Conservation (phyloP, 64 coral and sea anemone genomes). For the Pocillopora damicornis region DNA sequence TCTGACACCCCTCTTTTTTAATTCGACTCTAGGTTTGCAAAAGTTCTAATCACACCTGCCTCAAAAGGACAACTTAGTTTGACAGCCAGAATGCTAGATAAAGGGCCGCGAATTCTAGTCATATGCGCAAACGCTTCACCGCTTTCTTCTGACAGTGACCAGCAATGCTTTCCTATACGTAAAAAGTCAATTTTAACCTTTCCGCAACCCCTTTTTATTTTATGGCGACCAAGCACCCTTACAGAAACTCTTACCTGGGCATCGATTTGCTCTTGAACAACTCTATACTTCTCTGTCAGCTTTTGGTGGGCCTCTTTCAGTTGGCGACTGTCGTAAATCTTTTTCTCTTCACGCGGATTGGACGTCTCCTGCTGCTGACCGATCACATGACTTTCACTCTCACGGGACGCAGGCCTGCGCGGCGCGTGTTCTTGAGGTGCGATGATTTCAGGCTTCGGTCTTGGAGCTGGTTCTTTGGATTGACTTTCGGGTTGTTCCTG, state of each 20-base stretch:
- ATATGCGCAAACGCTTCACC: no score
- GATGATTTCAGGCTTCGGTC: conserved; percentile 1
- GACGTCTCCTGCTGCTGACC: conserved; percentile 11
- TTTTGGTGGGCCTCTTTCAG: conserved; percentile 37
- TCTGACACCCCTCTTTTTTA: no score
- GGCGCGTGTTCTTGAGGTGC: not conserved
- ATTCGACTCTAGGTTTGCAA: no score
- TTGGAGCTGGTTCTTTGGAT: not conserved
- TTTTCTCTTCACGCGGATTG: conserved; percentile 36
- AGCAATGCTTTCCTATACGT: no score
- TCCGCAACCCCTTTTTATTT: not conserved
- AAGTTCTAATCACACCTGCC: no score
- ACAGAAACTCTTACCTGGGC: not conserved
- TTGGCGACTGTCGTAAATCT: not conserved
- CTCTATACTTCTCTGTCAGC: conserved; percentile 9
- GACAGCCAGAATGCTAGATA: no score
- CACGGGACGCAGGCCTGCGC: conserved; percentile 7
- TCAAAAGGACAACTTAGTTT: no score
- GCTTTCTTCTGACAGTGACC: no score
- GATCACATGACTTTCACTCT: not conserved
- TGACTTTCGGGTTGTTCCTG: conserved; percentile 26
- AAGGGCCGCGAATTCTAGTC: no score
- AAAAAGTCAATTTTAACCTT: not conserved
- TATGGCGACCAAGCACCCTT: not conserved
- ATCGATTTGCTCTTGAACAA: conserved; percentile 18